A percentile compares a stretch with the other conserved stretches of the same genome.
Conservation (phyloP, 2,797 vertebrate genomes). For the Parotocinclus haroldoi region DNA sequence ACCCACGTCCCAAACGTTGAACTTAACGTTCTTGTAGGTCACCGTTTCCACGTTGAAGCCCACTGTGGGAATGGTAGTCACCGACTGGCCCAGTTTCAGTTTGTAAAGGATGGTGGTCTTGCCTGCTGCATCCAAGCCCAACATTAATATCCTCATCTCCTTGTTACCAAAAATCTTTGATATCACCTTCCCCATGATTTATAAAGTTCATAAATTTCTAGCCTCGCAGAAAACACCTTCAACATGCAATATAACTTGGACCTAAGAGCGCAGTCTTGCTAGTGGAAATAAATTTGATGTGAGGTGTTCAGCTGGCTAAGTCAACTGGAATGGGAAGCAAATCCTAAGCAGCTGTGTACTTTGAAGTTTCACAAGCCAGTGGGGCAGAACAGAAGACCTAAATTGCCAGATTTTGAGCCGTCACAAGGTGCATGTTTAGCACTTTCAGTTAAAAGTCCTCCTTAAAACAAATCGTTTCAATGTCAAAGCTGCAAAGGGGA, state of each 20-base stretch:
- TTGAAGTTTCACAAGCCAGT: neutral
- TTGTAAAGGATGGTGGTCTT: slow-evolving; percentile 99
- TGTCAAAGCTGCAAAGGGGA: neutral
- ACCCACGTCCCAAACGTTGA: slow-evolving; percentile 99
- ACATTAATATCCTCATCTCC: slow-evolving; percentile 99
- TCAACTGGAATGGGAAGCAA: slow-evolving; percentile 21
- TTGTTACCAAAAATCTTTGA: slow-evolving; percentile 99
- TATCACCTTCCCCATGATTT: slow-evolving; percentile 96
- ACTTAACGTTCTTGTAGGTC: slow-evolving; percentile 99
- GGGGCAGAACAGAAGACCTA: neutral
- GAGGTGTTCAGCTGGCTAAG: neutral
- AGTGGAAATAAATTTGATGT: neutral
- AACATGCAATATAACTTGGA: slow-evolving; percentile 6
- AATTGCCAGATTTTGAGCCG: neutral
- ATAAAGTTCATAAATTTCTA: slow-evolving; percentile 71
- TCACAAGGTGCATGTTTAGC: neutral
- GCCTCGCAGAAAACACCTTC: slow-evolving; percentile 31
- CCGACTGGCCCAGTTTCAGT: slow-evolving; percentile 98
- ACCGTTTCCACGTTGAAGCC: slow-evolving; percentile 99
- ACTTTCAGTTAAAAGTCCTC: neutral
- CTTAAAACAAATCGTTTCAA: neutral
- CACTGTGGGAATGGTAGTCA: slow-evolving; percentile 97
- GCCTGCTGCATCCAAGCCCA: slow-evolving; percentile 95
- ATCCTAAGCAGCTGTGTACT: slow-evolving; percentile 5
- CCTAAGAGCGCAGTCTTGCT: neutral